These are phyloP conservation scores for Agrochola macilenta DNA, from an alignment of 2,888 invertebrate genomes.

Conservation along the genomic window DNA sequence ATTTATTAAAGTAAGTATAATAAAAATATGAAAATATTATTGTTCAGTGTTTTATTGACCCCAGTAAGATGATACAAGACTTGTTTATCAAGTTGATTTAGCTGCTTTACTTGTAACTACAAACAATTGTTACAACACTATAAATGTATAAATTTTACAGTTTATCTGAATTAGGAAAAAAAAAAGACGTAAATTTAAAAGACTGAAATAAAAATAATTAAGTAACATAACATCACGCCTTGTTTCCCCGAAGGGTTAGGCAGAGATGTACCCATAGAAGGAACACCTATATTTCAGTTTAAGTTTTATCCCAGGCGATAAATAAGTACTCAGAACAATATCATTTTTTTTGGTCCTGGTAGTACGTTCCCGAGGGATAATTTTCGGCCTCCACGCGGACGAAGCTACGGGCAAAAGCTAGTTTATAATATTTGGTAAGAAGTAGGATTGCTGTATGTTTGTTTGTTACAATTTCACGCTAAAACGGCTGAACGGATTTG, in stretches of 20 bases:
- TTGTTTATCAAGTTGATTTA: neutral
- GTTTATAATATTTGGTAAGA: too few species aligned
- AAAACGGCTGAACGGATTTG: too few species aligned
- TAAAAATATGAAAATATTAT: conserved; percentile 6
- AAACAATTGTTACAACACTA: neutral
- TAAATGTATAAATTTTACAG: neutral
- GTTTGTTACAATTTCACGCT: too few species aligned
- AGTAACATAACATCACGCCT: neutral
- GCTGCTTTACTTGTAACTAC: neutral
- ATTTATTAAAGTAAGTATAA: conserved; percentile 18
- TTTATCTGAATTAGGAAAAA: neutral
- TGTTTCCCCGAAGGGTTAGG: too few species aligned
- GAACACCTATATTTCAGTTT: too few species aligned
- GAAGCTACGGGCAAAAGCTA: too few species aligned
- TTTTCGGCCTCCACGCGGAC: too few species aligned
- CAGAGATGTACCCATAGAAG: too few species aligned
- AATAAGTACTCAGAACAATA: neutral
- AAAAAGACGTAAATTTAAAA: too few species aligned
- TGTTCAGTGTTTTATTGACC: conserved; percentile 31
- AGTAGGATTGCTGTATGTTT: too few species aligned
- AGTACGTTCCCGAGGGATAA: too few species aligned
- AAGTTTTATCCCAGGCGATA: neutral
- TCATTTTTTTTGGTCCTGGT: too few species aligned
- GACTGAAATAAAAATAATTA: neutral
- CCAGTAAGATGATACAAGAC: neutral